Conservation (phyloP, 2,113 vertebrate species). For the Malurus melanocephalus region DNA sequence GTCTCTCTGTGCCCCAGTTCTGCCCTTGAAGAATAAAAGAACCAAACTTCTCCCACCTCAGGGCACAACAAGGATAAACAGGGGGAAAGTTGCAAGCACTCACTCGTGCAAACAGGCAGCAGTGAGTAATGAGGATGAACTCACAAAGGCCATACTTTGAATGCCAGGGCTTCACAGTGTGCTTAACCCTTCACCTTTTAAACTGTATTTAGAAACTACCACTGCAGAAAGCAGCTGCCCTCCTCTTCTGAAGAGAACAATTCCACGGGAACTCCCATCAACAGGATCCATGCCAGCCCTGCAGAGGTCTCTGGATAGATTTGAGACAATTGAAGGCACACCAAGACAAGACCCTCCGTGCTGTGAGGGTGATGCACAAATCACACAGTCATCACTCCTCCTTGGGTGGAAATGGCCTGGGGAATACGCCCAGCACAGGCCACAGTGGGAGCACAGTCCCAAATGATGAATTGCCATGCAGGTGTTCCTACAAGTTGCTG, state of each 20-base stretch:
- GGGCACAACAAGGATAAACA: neutral
- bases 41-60: neutral
- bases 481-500: constrained; percentile 36
- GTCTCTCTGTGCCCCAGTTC: neutral
- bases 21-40: neutral
- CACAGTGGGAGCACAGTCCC: neutral
- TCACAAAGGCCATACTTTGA: neutral
- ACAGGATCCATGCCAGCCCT: neutral
- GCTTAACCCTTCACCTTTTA: neutral
- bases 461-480: neutral
- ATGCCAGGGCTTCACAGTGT: neutral
- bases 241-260: neutral
- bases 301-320: neutral
- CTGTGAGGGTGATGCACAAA: neutral
- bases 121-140: neutral
- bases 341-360: neutral
- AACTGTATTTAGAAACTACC: neutral
- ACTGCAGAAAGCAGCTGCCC: neutral
- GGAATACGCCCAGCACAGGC: neutral
- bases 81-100: neutral
- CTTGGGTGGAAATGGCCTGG: neutral
- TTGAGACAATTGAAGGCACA: neutral
- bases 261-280: neutral
- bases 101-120: fast-evolving
- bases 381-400: neutral